Evolutionary conservation across 2,797 vertebrate species (phyloP), one percentile per base, ranked within the genome.

Genomic region (Rhynchonycteris naso): DNA sequence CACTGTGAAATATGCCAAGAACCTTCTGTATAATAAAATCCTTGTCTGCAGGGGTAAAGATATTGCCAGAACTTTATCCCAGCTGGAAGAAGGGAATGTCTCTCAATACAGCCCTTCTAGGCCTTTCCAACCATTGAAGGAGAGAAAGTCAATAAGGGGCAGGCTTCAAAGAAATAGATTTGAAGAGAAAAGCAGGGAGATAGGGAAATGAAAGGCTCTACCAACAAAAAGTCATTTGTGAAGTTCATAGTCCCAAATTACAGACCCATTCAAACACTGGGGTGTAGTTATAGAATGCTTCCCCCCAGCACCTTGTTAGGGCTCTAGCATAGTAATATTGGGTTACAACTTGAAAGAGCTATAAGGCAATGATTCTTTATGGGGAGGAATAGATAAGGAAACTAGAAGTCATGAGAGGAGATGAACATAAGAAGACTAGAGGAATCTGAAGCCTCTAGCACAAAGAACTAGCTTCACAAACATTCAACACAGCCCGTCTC

Each of bases 101-200:
- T 92, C 4, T 56, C 75, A 80, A 5, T 43, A 35, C 1, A 79
- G 24, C 14, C 15, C 56, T 26, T 80, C 56, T 24, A 54, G 28
- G 1, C 18, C 35, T 83, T 82, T 43, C 54, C 14, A 43, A 47
- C 63, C 33, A 72, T 19, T 2, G 9, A 52, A 87, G 19, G n/a
- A 19, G 11, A 15, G 50, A 30, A 47, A 30, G 56, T 63, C 28
- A 33, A 4, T 14, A 65, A 83, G 19, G 16, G 28, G 47, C 12
- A 91, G 28, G 28, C 22, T 84, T 68, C 24, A 84, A 58, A 30
- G 30, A 58, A 58, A 58, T 58, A 76, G 16, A 72, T 72, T 54
- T 33, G 50, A 21, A 75, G 59, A 58, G 3, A 7, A 1, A 2
- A 43, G 0, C 7, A n/a, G 28, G 21, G 15, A 7, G 19, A 5